A percentile compares a stretch with the other conserved stretches of the same genome.
Conservation (phyloP, 2,888 invertebrate genomes). For the Molorchus minor region DNA sequence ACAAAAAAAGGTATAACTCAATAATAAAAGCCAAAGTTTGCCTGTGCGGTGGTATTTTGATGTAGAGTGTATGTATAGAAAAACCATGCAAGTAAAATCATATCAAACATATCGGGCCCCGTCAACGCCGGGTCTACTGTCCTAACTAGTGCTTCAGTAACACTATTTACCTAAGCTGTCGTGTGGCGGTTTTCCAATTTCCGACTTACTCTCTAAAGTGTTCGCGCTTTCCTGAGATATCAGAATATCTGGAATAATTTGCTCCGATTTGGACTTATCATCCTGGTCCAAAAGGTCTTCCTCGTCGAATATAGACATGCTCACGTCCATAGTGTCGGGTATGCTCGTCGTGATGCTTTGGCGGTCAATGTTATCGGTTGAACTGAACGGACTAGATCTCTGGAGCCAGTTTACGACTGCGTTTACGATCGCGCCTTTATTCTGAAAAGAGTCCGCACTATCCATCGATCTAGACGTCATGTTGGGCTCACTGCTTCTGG, state of each 20-base stretch:
- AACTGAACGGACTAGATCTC: slow-evolving; percentile 55
- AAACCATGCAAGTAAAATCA: slow-evolving; percentile 49
- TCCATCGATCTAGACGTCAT: slow-evolving; percentile 50
- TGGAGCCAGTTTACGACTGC: slow-evolving; percentile 61
- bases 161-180: slow-evolving; percentile 21
- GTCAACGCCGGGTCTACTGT: slow-evolving; percentile 45
- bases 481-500: slow-evolving; percentile 42
- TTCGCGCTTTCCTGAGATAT: slow-evolving; percentile 34
- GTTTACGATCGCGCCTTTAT: slow-evolving; percentile 55
- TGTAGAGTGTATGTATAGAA: slow-evolving; percentile 28
- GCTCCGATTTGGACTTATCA: slow-evolving; percentile 37
- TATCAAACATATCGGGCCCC: slow-evolving; percentile 62
- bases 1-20: slow-evolving; percentile 36
- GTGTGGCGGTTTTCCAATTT: slow-evolving; percentile 1
- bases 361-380: slow-evolving; percentile 49
- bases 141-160: slow-evolving; percentile 18
- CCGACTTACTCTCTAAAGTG: neutral
- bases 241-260: slow-evolving; percentile 50
- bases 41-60: slow-evolving; percentile 46
- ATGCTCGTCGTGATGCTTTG: slow-evolving; percentile 45
- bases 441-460: slow-evolving; percentile 55
- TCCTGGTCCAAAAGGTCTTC: slow-evolving; percentile 46
- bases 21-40: slow-evolving; percentile 55
- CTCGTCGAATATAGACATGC: slow-evolving; percentile 50
- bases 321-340: slow-evolving; percentile 46